phyloP scores from a whole-genome alignment of 2,797 vertebrate species.

The Tolypeutes matacus region DNA sequence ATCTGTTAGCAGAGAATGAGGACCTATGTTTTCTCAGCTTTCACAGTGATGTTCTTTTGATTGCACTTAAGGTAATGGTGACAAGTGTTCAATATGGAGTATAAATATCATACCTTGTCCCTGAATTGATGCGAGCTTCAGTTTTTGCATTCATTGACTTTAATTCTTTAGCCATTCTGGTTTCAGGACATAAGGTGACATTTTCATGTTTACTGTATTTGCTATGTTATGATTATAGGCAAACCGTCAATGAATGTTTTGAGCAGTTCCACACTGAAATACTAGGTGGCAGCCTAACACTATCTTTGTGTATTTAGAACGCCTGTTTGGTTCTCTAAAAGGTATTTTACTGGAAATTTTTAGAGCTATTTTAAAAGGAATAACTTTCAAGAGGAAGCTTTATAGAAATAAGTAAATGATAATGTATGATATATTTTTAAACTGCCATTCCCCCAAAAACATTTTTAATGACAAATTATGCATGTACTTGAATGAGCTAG shows the following conservation, averaged over 20 bases:
- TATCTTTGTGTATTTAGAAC: neutral
- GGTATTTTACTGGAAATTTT: conserved; percentile 34
- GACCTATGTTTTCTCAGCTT: neutral
- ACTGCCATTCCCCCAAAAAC: neutral
- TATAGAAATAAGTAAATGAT: conserved; percentile 21
- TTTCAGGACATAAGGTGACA: conserved; percentile 73
- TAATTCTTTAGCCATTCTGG: conserved; percentile 65
- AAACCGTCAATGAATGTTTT: neutral
- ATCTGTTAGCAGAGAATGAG: neutral
- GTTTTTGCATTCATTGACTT: conserved; percentile 73
- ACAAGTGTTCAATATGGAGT: neutral
- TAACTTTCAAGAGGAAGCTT: conserved; percentile 65
- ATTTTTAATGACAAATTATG: conserved; percentile 62
- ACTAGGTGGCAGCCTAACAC: conserved; percentile 85
- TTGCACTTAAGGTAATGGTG: neutral
- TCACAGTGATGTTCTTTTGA: neutral
- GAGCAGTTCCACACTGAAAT: conserved; percentile 51
- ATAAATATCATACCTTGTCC: neutral
- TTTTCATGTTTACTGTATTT: conserved; percentile 62
- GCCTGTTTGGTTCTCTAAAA: neutral
- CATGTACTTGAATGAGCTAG: conserved; percentile 19
- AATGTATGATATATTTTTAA: neutral
- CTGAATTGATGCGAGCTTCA: neutral
- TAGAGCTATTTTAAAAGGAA: conserved; percentile 64
- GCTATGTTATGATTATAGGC: conserved; percentile 23